Evolutionary conservation across 2,113 vertebrate genomes (phyloP).

Genomic region (Acrocephalus kingi): DNA sequence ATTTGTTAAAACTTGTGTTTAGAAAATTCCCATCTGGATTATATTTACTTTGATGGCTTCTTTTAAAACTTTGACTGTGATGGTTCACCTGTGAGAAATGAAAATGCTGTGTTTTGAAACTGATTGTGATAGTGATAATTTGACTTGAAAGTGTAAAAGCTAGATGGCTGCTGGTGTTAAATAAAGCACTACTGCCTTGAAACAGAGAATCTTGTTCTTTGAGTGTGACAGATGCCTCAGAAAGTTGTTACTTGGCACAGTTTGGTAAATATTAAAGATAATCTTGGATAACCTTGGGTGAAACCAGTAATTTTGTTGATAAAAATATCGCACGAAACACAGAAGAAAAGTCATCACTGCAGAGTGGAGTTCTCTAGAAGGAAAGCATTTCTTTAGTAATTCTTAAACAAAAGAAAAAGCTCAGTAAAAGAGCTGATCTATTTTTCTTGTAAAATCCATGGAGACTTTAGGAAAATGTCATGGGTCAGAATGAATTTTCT

Average conservation of each 20-base stretch:
- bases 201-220: not conserved
- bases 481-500: not conserved
- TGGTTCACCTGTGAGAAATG: not conserved
- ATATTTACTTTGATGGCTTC: not conserved
- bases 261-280: not conserved
- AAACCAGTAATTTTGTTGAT: not conserved
- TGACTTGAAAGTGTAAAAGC: not conserved
- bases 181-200: not conserved
- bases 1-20: not conserved
- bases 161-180: not conserved
- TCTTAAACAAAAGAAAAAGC: not conserved
- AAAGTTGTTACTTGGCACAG: not conserved
- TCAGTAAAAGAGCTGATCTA: not conserved
- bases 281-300: not conserved
- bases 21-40: not conserved
- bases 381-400: not conserved
- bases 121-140: not conserved
- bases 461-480: not conserved
- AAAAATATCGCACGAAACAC: not conserved
- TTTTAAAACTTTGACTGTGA: not conserved
- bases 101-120: not conserved
- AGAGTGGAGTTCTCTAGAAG: not conserved
- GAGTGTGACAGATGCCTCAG: not conserved
- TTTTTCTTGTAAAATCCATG: not conserved
- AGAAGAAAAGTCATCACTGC: not conserved